Evolutionary conservation across 2,113 vertebrate genomes (phyloP), one percentile per base, ranked within the genome.

Genomic region (Otis tarda): DNA sequence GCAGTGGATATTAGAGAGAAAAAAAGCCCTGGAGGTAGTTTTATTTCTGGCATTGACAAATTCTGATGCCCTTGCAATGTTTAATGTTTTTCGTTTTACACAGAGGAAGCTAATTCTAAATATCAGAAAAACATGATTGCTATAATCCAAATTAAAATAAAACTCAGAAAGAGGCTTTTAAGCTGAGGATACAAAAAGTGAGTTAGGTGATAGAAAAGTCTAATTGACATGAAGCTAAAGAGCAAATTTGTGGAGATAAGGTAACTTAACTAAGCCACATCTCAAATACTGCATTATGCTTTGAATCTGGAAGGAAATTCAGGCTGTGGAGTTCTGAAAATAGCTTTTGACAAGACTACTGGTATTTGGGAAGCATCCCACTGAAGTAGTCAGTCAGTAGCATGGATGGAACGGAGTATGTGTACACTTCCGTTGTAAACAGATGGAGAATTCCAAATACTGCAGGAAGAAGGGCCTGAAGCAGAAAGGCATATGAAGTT

Each of bases 11-110:
- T 61, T 84, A 57, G 49, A 37, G 30, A 91, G 60, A 83, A 83
- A 68, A 68, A 45, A 49, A n/a, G 35, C 35, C 49, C 90, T 92
- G 75, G 93, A 94, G 61, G 70, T 76, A 65, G 71, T 76, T 93
- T 87, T 92, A 49, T 92, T 96, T 90, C 59, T 94, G 56, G 88
- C 67, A 50, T 79, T 93, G 69, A 79, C 61, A 75, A 89, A 82
- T 89, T 68, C 37, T 60, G 37, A 84, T 93, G 90, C 27, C 43
- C 65, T 90, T 71, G 64, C 31, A 87, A 49, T 82, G 45, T 63
- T 96, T 35, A 45, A 57, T 75, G 59, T 50, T 89, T 94, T 70
- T 78, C 30, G 22, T 83, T 79, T 84, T 93, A 73, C 21, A 30
- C 39, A 60, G 61, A 90, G 57, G 27, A 85, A 76, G n/a, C 49